A percentile compares a stretch with the other conserved stretches of the same genome.
These are phyloP conservation scores for Peromyscus aztecus DNA, from an alignment of 2,797 vertebrate species.

Conservation along the genomic window DNA sequence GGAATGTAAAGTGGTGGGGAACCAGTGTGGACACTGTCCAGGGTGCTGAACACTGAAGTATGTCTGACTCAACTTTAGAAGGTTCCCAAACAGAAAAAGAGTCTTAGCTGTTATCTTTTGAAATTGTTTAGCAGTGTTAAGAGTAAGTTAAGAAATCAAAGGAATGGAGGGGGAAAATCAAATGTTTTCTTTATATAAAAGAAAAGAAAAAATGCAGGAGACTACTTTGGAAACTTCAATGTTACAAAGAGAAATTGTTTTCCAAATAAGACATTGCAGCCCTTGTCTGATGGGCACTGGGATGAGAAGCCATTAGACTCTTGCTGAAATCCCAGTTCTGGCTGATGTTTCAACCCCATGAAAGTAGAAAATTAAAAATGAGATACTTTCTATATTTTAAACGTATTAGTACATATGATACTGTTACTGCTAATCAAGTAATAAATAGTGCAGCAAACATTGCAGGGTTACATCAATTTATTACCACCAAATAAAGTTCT, in stretches of 20 bases:
- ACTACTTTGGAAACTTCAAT: slow-evolving; percentile 16
- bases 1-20: too few relatives aligned
- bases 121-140: not conserved
- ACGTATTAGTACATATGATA: slow-evolving; percentile 64
- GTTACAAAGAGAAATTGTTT: not conserved
- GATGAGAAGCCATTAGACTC: not conserved
- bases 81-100: slow-evolving; percentile 43
- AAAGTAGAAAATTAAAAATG: slow-evolving; percentile 59
- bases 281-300: not conserved
- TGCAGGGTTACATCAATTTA: slow-evolving; percentile 65
- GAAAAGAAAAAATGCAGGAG: not conserved
- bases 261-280: not conserved
- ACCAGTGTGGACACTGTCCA: not conserved
- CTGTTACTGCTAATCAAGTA: slow-evolving; percentile 29
- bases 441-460: slow-evolving; percentile 51
- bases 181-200: slow-evolving; percentile 38
- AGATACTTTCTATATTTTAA: slow-evolving; percentile 29
- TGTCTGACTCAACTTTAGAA: not conserved
- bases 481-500: slow-evolving; percentile 63
- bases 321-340: not conserved
- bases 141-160: slow-evolving; percentile 19
- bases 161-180: not conserved
- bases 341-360: not conserved
- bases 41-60: slow-evolving; percentile 5
- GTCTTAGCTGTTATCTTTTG: not conserved